phyloP scores from a whole-genome alignment of 2,797 vertebrate genomes.

The Enteromius paludinosus region DNA sequence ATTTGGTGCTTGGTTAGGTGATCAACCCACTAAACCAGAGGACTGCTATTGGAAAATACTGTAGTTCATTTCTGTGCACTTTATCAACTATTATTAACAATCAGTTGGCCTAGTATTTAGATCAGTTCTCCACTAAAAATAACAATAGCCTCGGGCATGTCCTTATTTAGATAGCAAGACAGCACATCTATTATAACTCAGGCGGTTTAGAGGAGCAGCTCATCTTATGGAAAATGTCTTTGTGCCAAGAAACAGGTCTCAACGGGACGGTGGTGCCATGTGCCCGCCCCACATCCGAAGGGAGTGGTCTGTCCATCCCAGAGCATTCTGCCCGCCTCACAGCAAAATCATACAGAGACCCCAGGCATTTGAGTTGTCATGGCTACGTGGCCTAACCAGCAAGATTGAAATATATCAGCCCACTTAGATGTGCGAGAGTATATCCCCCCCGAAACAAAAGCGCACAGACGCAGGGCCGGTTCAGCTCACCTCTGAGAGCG shows the following conservation, averaged over 20 bases:
- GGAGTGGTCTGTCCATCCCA: conserved; percentile 5
- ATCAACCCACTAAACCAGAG: neutral
- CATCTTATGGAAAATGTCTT: neutral
- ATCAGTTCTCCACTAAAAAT: neutral
- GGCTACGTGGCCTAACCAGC: conserved; percentile 55
- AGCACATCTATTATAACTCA: neutral
- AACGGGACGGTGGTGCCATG: neutral
- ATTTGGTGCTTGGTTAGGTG: neutral
- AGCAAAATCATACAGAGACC: conserved; percentile 51
- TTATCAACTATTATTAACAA: neutral
- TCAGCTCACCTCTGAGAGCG: conserved; percentile 27
- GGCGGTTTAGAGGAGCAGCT: neutral
- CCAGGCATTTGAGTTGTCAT: conserved; percentile 60
- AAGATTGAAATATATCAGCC: conserved; percentile 41
- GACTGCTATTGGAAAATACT: neutral
- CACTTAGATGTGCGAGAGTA: conserved; percentile 47
- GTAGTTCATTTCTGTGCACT: neutral
- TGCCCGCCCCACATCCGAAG: conserved; percentile 12
- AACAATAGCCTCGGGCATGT: neutral
- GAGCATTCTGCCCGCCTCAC: conserved; percentile 41
- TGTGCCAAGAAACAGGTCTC: neutral
- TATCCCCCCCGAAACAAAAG: conserved; percentile 29
- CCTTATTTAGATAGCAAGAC: neutral
- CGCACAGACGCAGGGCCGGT: neutral
- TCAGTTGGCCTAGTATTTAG: neutral